Percentiles rank a stretch among this genome's conserved stretches.
Evolutionary conservation across 2,888 invertebrate species (phyloP).

Genomic region (Drosophila subquinaria): DNA sequence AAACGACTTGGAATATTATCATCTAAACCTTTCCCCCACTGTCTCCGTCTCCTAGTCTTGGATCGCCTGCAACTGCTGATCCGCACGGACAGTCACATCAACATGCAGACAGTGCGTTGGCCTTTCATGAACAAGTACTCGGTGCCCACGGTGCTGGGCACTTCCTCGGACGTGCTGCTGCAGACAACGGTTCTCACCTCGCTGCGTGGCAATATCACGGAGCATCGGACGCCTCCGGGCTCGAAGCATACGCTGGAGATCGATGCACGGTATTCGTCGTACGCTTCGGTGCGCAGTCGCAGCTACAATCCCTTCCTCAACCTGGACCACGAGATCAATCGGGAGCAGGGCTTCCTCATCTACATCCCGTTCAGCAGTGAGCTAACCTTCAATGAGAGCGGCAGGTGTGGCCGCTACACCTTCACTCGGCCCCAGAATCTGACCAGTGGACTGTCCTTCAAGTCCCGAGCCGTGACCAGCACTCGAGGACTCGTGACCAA

Average conservation of each 20-base stretch:
- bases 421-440: slow-evolving; percentile 84
- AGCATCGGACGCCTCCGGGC: slow-evolving; percentile 87
- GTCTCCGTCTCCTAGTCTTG: slow-evolving; percentile 85
- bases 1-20: not conserved
- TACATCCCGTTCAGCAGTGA: slow-evolving; percentile 88
- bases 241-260: slow-evolving; percentile 88
- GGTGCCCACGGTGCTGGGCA: slow-evolving; percentile 88
- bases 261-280: slow-evolving; percentile 88
- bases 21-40: not conserved
- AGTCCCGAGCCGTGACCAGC: slow-evolving; percentile 84
- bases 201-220: slow-evolving; percentile 90
- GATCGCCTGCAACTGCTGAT: slow-evolving; percentile 87
- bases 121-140: slow-evolving; percentile 87
- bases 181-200: slow-evolving; percentile 87
- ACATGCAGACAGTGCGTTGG: slow-evolving; percentile 87
- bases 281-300: slow-evolving; percentile 86
- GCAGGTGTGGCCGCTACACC: slow-evolving; percentile 80
- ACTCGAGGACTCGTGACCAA: slow-evolving; percentile 84
- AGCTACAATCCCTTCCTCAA: slow-evolving; percentile 89
- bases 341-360: slow-evolving; percentile 89
- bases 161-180: slow-evolving; percentile 86
- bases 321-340: slow-evolving; percentile 88
- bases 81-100: slow-evolving; percentile 88
- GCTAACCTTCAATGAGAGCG: slow-evolving; percentile 80
- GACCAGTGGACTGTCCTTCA: slow-evolving; percentile 85